Percentiles rank a stretch among this genome's conserved stretches.
Evolutionary conservation across 37 sponge, comb jelly and placozoan genomes (phyloP).

Genomic region (Halisarca cf. caerulea): DNA sequence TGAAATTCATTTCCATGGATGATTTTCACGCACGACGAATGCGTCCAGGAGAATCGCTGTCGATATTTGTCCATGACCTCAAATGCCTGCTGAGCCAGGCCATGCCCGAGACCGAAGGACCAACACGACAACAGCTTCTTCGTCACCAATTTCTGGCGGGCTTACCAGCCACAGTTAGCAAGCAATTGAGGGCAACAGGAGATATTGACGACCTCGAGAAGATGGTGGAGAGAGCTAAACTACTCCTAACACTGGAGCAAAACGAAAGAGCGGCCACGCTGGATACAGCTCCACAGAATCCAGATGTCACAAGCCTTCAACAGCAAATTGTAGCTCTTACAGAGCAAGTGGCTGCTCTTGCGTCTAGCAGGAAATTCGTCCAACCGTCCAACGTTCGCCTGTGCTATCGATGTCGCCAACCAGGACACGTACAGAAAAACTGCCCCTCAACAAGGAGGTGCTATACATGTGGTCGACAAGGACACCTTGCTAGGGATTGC

Average conservation of each 20-base stretch:
- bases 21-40: slow-evolving; percentile 43
- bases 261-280: too few species aligned
- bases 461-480: not conserved
- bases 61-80: slow-evolving; percentile 46
- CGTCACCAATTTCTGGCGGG: too few species aligned
- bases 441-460: not conserved
- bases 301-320: not conserved
- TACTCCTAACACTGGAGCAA: too few species aligned
- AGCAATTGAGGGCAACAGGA: slow-evolving; percentile 41
- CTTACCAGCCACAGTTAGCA: too few species aligned
- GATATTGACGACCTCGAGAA: slow-evolving; percentile 25
- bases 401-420: not conserved
- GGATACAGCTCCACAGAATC: too few species aligned
- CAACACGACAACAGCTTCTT: slow-evolving; percentile 32
- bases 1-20: slow-evolving; percentile 32
- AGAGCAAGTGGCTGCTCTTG: slow-evolving; percentile 13
- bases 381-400: not conserved
- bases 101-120: slow-evolving; percentile 52
- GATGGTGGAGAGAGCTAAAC: slow-evolving; percentile 9
- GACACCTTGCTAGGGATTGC: slow-evolving; percentile 24
- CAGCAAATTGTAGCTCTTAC: not conserved
- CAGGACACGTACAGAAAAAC: slow-evolving; percentile 25
- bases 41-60: slow-evolving; percentile 39
- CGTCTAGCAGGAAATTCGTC: not conserved
- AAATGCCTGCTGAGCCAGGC: slow-evolving; percentile 52